These are phyloP conservation scores for Brenthis hecate DNA, from an alignment of 2,888 invertebrate species.

Conservation along the genomic window DNA sequence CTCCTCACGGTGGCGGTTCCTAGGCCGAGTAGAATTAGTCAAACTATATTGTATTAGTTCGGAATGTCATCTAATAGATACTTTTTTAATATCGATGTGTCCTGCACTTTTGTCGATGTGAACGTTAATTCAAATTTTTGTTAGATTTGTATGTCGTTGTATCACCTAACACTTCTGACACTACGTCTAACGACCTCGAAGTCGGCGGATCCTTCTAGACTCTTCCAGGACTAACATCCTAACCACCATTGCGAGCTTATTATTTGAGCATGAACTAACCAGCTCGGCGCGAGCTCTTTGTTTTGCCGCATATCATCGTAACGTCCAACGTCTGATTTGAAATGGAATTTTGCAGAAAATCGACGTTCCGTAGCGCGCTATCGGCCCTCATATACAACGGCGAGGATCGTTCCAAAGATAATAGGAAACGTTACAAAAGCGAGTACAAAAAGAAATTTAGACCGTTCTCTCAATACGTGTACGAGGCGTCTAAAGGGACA, in stretches of 20 bases:
- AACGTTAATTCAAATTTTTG: slow-evolving; percentile 75
- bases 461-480: slow-evolving; percentile 91
- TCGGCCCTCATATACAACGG: slow-evolving; percentile 82
- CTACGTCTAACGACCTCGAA: slow-evolving; percentile 51
- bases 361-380: slow-evolving; percentile 83
- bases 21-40: slow-evolving; percentile 77
- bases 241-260: slow-evolving; percentile 81
- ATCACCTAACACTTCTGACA: slow-evolving; percentile 70
- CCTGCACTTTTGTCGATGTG: slow-evolving; percentile 64
- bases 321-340: slow-evolving; percentile 76
- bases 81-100: slow-evolving; percentile 73
- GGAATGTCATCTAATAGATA: slow-evolving; percentile 77
- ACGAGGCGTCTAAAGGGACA: slow-evolving; percentile 86
- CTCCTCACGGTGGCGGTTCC: slow-evolving; percentile 78
- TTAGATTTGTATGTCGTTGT: slow-evolving; percentile 80
- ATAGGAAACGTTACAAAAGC: slow-evolving; percentile 87
- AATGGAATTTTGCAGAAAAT: slow-evolving; percentile 83
- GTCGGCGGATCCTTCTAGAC: slow-evolving; percentile 67
- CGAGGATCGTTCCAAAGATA: slow-evolving; percentile 84
- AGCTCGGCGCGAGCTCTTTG: slow-evolving; percentile 78
- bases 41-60: slow-evolving; percentile 58
- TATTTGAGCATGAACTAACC: slow-evolving; percentile 80
- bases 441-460: slow-evolving; percentile 92
- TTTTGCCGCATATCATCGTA: slow-evolving; percentile 78
- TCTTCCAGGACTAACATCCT: slow-evolving; percentile 76